phyloP scores from a whole-genome alignment of 2,113 vertebrate genomes.

The Tachysurus fulvidraco region DNA sequence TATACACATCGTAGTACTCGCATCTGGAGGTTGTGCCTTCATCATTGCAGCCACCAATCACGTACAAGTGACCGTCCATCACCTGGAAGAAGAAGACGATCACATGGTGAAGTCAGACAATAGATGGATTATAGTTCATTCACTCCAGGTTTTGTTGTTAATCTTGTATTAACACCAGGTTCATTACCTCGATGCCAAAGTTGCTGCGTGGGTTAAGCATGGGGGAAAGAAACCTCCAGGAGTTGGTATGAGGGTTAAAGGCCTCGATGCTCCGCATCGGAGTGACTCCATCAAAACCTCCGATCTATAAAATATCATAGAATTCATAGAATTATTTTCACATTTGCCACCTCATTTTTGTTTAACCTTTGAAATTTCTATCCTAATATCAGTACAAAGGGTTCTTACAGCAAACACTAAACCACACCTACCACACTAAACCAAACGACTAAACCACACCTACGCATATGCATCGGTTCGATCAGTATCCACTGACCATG shows the following conservation, averaged over 20 bases:
- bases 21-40: conserved; percentile 34
- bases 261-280: conserved; percentile 77
- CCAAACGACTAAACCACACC: too few relatives aligned
- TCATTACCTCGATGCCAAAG: conserved; percentile 77
- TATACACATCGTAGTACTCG: conserved; percentile 58
- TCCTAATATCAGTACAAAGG: too few relatives aligned
- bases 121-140: background rate
- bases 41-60: conserved; percentile 59
- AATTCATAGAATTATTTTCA: background rate
- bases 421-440: too few relatives aligned
- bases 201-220: conserved; percentile 83
- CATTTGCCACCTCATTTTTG: too few relatives aligned
- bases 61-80: conserved; percentile 62
- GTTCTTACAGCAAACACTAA: too few relatives aligned
- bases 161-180: background rate
- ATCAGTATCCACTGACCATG: too few relatives aligned
- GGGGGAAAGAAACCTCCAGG: conserved; percentile 75
- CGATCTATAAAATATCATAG: conserved; percentile 70
- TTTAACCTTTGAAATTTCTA: too few relatives aligned
- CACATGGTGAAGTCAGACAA: background rate
- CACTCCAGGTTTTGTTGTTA: too few relatives aligned
- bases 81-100: conserved; percentile 48
- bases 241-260: conserved; percentile 70
- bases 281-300: conserved; percentile 78
- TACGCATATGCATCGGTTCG: too few relatives aligned